Evolutionary conservation across 2,888 invertebrate species (phyloP).

Genomic region (Tolmerus cingulatus): DNA sequence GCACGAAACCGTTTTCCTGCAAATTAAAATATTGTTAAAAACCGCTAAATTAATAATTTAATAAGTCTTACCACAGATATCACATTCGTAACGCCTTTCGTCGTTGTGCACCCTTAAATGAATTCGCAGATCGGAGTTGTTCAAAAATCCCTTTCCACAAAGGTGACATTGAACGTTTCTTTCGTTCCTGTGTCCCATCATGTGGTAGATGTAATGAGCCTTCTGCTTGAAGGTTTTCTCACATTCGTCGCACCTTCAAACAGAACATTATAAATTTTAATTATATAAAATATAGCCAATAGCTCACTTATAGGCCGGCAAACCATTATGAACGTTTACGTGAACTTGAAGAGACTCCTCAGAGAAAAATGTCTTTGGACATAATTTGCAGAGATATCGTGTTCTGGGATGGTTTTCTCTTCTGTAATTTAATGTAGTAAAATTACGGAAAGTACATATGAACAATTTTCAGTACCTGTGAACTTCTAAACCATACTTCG

Average conservation of each 20-base stretch:
- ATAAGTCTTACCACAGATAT: slow-evolving; percentile 53
- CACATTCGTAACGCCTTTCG: slow-evolving; percentile 54
- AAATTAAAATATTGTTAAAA: neutral
- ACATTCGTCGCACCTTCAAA: slow-evolving; percentile 52
- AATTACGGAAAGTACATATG: neutral
- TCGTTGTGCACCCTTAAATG: slow-evolving; percentile 54
- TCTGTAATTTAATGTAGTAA: slow-evolving; percentile 43
- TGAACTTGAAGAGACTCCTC: slow-evolving; percentile 52
- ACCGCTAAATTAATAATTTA: neutral
- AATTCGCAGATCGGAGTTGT: slow-evolving; percentile 53
- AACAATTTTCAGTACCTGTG: slow-evolving; percentile 41
- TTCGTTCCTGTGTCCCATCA: slow-evolving; percentile 54
- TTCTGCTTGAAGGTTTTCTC: slow-evolving; percentile 54
- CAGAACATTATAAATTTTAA: neutral
- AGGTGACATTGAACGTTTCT: slow-evolving; percentile 54
- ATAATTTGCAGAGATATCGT: slow-evolving; percentile 50
- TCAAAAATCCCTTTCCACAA: slow-evolving; percentile 54
- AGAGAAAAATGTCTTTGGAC: slow-evolving; percentile 51
- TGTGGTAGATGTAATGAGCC: slow-evolving; percentile 53
- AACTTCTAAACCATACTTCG: slow-evolving; percentile 24
- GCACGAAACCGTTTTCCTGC: slow-evolving; percentile 54
- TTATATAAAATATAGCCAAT: neutral
- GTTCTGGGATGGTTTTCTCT: slow-evolving; percentile 47
- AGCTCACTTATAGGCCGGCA: slow-evolving; percentile 51
- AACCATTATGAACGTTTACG: slow-evolving; percentile 52